Base-by-base conservation (phyloP, 2,888 invertebrate genomes). In the Drosophila meridionalis region DNA sequence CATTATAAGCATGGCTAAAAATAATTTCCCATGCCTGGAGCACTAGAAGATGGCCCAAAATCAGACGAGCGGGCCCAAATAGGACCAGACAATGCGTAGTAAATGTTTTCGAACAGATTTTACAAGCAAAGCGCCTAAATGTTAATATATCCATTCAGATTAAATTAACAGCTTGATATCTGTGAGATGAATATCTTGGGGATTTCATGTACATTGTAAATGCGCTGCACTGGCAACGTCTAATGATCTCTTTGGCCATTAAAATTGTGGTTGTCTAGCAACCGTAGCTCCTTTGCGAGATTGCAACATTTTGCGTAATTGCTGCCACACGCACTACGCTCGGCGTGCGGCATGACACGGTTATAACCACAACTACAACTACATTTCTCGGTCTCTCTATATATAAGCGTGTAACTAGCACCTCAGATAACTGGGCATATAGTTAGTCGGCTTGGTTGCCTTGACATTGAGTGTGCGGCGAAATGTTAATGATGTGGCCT, bases 401-500 rank as follows among this genome's bases (percentile, higher is more conserved):
- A 40, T 30, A 11, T 9, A 42, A 5, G 11, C 34, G 28, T 42
- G 52, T 12, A 42, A 36, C 7, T 36, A 60, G 32, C 59, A 47
- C 3, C 30, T 8, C 9, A 32, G 45, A 45, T 43, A 57, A 36
- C 28, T 48, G 38, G 6, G 36, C 28, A 40, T 71, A 55, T 40
- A 53, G 45, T 55, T 47, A 53, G 45, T 61, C 66, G 26, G 78
- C 62, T 53, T 42, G 45, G 61, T 67, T 72, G 62, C 79, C 87
- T 78, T 84, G 82, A 66, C 83, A 84, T 68, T 87, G 84, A 76
- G 70, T 57, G 70, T 56, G 66, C 48, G 66, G 58, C 55, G 83
- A 73, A 68, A 73, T 85, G 88, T 85, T 84, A 84, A 85, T 88
- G 88, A 88, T 85, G 84, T 88, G 78, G 83, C 87, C 72, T 73